Base-by-base conservation (phyloP, 1,140 invertebrate genomes). In the Orius insidiosus region DNA sequence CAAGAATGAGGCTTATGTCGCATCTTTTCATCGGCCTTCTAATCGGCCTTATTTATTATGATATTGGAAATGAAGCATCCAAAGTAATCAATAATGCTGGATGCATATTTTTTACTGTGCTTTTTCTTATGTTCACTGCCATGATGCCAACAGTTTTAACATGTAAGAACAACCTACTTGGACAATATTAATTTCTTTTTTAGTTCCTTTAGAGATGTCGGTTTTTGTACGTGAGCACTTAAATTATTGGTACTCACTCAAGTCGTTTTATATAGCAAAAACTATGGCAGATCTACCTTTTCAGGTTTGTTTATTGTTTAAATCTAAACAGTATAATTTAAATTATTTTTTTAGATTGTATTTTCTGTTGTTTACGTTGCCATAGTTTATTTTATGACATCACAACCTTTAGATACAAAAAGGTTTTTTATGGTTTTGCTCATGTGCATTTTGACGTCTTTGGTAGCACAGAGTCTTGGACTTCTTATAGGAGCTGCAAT, bases 241-340 rank as follows among this genome's bases (percentile, higher is more conserved):
- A 37, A 97, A 97, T 61, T 93, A 93, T 59, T 97, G 92, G 92
- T 97, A 97, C 63, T 94, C 90, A 11, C 66, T 94, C 32, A 94
- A 93, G 63, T 79, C 89, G 1, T 97, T 92, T 66, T 97, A 95
- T 62, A 74, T 95, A 56, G 89, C 90, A 16, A 90, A 92, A 66
- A 94, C 89, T 10, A 69, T 95, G 60, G 86, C 89, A 8, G 92
- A 95, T 63, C 71, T 95, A 64, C 90, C 90, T 46, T 93, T 95
- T 67, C 89, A 94, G 74, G 87, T 93, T 4, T 36, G 35, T 11
- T 36, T 36, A 36, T 15, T 36, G 6, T 6, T 6, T 33, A 33
- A 33, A 33, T 33, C 32, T 33, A 7, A 33, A 33, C n/a, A n/a
- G 6, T n/a, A 33, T 33, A n/a, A 33, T 33, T 33, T 33, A 33